Evolutionary conservation across 2,888 invertebrate genomes (phyloP).

Genomic region (Sinodicranocentrus sp.): DNA sequence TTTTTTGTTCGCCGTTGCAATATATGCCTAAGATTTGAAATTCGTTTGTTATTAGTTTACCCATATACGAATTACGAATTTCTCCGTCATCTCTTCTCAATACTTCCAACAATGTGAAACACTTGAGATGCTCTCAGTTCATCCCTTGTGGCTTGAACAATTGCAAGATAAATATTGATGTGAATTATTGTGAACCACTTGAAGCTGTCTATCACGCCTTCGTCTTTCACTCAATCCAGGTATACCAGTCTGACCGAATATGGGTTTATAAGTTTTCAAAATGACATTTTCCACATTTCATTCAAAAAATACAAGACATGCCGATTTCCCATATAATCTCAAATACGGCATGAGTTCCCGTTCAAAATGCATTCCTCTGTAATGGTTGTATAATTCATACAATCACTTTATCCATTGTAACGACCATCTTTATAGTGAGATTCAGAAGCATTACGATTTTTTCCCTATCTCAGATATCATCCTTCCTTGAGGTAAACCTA

Average conservation of each 20-base stretch:
- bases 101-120: no score
- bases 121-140: no score
- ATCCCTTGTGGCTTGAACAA: no score
- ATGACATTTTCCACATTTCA: neutral
- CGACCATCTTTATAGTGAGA: neutral
- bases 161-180: neutral
- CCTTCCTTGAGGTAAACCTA: slow-evolving; percentile 17
- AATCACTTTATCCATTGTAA: slow-evolving; percentile 11
- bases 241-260: neutral
- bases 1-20: no score
- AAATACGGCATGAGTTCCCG: no score
- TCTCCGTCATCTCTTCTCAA: no score
- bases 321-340: no score
- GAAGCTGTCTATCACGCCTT: neutral
- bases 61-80: no score
- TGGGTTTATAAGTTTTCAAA: neutral
- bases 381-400: slow-evolving; percentile 45
- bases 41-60: no score
- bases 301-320: neutral
- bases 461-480: neutral
- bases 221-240: neutral
- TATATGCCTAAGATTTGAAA: no score
- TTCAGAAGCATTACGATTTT: neutral
- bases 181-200: neutral
- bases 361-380: slow-evolving; percentile 12